Evolutionary conservation across 2,113 vertebrate species (phyloP), one percentile per base, ranked within the genome.

Genomic region (Andinoacara biseriatus): DNA sequence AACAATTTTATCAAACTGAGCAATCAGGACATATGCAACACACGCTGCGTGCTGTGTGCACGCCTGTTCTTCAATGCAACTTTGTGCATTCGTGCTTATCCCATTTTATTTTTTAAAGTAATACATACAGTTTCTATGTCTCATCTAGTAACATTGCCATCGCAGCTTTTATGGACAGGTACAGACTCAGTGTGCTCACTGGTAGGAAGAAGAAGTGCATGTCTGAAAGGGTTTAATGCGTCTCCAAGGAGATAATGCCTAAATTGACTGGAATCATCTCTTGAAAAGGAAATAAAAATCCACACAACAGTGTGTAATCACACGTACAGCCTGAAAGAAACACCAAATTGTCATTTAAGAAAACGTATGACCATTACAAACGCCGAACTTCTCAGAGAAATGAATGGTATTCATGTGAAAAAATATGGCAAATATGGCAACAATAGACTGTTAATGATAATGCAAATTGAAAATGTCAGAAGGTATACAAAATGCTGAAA

Each of bases 381-480:
- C 54, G 58, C 74, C 43, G 76, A 83, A 67, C 82, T 65, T 81
- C 74, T 67, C 61, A 9, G 38, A 78, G 38, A 80, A 91, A 84
- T 86, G 58, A 69, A 69, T 72, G 74, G 67, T 86, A 78, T 84
- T 84, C 62, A 78, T 84, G 72, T 82, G 83, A 84, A 85, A 38
- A 81, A 88, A 88, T 78, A 85, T 80, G 67, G 43, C 85, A 74
- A n/a, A n/a, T n/a, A n/a, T n/a, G n/a, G n/a, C n/a, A n/a, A 86
- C 88, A 92, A 90, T 89, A 87, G 87, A 91, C 81, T 67, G 74
- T 86, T 87, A 86, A 91, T 89, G 86, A 92, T 90, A 87, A 92
- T 88, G 87, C 76, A 90, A 92, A 94, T 91, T 92, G 93, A 91
- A 94, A 91, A 89, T 94, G 90, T 92, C 91, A 91, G 78, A 82